Conservation (phyloP, 2,113 vertebrate genomes). For the Vulpes ferrilata region DNA sequence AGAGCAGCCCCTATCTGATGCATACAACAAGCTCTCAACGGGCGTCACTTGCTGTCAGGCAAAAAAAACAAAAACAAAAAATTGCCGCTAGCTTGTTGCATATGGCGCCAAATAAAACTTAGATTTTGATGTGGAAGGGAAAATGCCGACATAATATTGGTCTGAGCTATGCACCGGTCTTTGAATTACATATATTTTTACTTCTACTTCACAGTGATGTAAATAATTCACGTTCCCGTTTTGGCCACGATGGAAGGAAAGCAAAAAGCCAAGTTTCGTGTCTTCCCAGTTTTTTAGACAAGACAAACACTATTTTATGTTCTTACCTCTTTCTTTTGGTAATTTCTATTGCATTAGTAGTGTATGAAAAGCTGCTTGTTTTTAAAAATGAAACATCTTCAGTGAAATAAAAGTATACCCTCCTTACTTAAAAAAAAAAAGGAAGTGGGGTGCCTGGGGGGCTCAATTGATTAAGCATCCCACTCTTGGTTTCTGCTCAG, state of each 20-base stretch:
- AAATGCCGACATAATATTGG: background rate
- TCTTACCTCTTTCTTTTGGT: background rate
- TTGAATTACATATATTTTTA: background rate
- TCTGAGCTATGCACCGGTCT: background rate
- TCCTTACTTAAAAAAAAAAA: background rate
- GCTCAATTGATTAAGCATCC: background rate
- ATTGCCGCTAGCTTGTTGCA: background rate
- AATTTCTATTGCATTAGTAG: background rate
- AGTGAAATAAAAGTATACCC: background rate
- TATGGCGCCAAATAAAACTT: background rate
- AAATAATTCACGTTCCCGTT: background rate
- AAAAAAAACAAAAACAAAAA: background rate
- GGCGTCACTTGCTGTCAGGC: background rate
- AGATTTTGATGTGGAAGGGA: background rate
- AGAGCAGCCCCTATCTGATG: background rate
- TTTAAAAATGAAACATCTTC: background rate
- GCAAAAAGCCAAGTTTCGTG: background rate
- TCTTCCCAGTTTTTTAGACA: background rate
- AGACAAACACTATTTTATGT: background rate
- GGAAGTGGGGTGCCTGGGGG: background rate
- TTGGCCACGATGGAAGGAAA: background rate
- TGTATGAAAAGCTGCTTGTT: background rate
- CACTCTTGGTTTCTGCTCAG: background rate
- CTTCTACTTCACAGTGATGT: background rate
- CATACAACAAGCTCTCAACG: background rate